A percentile compares a stretch with the other conserved stretches of the same genome.
phyloP scores from a whole-genome alignment of 2,888 invertebrate genomes.

The Lysandra bellargus region DNA sequence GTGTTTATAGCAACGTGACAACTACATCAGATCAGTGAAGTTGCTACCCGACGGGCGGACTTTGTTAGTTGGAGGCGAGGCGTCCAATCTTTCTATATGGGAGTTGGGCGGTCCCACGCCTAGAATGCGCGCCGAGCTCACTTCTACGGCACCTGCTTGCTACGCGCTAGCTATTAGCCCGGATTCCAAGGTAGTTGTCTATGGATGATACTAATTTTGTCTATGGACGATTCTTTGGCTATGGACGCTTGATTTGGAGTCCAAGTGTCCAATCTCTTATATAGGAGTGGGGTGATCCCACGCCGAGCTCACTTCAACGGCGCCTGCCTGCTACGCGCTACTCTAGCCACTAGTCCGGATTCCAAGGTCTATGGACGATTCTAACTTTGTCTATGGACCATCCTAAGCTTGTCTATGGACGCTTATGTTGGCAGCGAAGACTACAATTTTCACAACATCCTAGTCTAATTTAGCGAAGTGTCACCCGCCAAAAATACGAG shows the following conservation, averaged over 20 bases:
- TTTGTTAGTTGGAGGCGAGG: constrained; percentile 98
- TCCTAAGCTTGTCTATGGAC: constrained; percentile 75
- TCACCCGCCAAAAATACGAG: constrained; percentile 94
- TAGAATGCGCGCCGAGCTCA: constrained; percentile 94
- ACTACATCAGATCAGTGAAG: constrained; percentile 95
- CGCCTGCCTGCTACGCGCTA: constrained; percentile 98
- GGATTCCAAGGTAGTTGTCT: constrained; percentile 87
- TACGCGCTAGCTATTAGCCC: constrained; percentile 98
- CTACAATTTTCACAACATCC: constrained; percentile 77
- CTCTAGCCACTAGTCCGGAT: constrained; percentile 97
- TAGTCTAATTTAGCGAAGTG: constrained; percentile 48
- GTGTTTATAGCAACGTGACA: constrained; percentile 89
- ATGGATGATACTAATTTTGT: neutral
- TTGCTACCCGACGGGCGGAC: constrained; percentile 96
- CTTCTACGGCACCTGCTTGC: constrained; percentile 96
- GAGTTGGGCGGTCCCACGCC: constrained; percentile 95
- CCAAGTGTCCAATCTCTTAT: constrained; percentile 96
- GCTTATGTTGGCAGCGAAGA: constrained; percentile 98
- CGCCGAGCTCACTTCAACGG: constrained; percentile 94
- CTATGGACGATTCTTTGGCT: constrained; percentile 51
- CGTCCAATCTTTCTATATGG: constrained; percentile 96
- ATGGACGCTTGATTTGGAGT: constrained; percentile 81
- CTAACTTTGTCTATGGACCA: constrained; percentile 65
- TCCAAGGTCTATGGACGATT: constrained; percentile 83
- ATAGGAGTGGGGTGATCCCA: constrained; percentile 96